Conservation (phyloP, 2,888 invertebrate species). For the Oeneis ivallda region DNA sequence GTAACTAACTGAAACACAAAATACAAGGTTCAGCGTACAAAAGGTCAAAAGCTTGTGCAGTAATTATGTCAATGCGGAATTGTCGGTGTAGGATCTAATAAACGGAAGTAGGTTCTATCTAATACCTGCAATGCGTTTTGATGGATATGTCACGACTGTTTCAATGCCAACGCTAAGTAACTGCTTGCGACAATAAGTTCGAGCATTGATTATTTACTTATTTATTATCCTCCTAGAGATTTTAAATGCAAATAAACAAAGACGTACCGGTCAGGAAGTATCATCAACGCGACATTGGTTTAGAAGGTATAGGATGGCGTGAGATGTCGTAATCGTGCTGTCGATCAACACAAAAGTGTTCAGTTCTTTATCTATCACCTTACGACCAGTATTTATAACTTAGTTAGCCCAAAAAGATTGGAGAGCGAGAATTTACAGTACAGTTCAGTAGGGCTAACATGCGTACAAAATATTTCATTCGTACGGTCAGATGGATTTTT, state of each 20-base stretch:
- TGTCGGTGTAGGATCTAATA: conserved; percentile 27
- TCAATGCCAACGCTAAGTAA: conserved; percentile 21
- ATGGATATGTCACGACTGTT: conserved; percentile 29
- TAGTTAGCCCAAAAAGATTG: too few relatives aligned
- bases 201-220: conserved; percentile 6
- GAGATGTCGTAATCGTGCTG: neutral
- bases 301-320: neutral
- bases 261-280: conserved; percentile 2
- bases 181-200: conserved; percentile 6
- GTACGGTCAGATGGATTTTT: too few relatives aligned
- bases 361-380: too few relatives aligned
- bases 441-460: too few relatives aligned
- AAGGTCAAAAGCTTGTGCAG: conserved; percentile 23
- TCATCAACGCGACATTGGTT: neutral
- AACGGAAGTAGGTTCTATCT: conserved; percentile 30
- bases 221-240: conserved; percentile 5
- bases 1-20: conserved; percentile 10
- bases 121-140: conserved; percentile 21
- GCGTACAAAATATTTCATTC: too few relatives aligned
- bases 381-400: too few relatives aligned
- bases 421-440: too few relatives aligned
- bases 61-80: conserved; percentile 33
- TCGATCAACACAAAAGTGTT: neutral
- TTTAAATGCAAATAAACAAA: conserved; percentile 1
- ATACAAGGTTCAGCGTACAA: conserved; percentile 8